These are phyloP conservation scores for Pygoscelis antarcticus DNA, from an alignment of 2,113 vertebrate species.

Conservation along the genomic window DNA sequence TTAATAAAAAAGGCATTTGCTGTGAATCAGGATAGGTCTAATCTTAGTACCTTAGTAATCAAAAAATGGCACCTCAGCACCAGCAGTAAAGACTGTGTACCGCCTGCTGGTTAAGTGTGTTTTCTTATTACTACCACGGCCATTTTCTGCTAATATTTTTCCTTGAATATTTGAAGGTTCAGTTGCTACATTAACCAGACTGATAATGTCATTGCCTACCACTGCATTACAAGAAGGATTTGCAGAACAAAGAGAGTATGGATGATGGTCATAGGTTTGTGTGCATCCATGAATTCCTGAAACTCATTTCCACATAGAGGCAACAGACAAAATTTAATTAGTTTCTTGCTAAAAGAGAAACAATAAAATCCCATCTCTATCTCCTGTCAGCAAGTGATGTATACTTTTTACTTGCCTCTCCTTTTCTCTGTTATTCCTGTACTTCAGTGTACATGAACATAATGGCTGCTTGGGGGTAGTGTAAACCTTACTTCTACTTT, in stretches of 20 bases:
- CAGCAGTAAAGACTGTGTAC: background rate
- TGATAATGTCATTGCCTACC: background rate
- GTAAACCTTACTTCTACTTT: background rate
- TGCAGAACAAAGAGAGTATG: background rate
- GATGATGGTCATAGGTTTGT: background rate
- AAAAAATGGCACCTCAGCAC: background rate
- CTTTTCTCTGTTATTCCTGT: background rate
- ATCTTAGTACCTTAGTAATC: background rate
- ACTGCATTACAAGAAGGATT: background rate
- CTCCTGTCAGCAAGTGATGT: background rate
- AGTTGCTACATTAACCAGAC: background rate
- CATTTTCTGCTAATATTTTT: background rate
- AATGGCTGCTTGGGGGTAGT: background rate
- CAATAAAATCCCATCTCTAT: background rate
- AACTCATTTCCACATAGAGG: background rate
- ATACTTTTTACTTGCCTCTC: background rate
- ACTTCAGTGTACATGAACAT: background rate
- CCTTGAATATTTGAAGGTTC: background rate
- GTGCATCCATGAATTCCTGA: background rate
- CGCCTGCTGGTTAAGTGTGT: background rate
- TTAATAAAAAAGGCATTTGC: background rate
- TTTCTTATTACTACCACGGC: background rate
- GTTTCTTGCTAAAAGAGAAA: background rate
- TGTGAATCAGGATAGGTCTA: background rate
- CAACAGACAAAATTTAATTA: background rate